A percentile compares a stretch with the other conserved stretches of the same genome.
Evolutionary conservation across 2,797 vertebrate genomes (phyloP).

Genomic region (Siniperca obscura): DNA sequence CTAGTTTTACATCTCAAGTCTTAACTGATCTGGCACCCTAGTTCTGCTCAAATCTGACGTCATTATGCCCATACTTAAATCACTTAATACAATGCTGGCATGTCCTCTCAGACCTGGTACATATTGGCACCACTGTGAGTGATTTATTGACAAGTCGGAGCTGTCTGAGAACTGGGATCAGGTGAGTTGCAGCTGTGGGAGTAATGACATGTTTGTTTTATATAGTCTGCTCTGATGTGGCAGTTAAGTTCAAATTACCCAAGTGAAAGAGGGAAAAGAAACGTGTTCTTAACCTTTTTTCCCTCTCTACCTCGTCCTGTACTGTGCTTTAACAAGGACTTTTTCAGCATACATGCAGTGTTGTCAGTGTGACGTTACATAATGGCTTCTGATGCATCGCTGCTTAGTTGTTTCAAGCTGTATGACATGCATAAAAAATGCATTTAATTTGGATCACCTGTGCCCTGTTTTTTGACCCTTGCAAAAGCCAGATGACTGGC

Average conservation of each 20-base stretch:
- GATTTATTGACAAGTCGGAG: slow-evolving; percentile 65
- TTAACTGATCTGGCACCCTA: background rate
- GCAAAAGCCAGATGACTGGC: slow-evolving; percentile 22
- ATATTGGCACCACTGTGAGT: slow-evolving; percentile 53
- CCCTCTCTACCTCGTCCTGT: slow-evolving; percentile 30
- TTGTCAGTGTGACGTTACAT: slow-evolving; percentile 42
- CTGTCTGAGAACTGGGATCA: slow-evolving; percentile 65
- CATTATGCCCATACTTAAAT: slow-evolving; percentile 19
- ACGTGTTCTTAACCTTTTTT: slow-evolving; percentile 27
- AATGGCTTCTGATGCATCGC: slow-evolving; percentile 44
- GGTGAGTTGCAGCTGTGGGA: slow-evolving; percentile 78
- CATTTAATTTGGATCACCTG: slow-evolving; percentile 41
- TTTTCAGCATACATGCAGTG: slow-evolving; percentile 32
- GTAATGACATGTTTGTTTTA: slow-evolving; percentile 83
- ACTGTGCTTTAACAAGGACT: slow-evolving; percentile 27
- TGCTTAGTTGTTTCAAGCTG: slow-evolving; percentile 31
- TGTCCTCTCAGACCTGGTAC: slow-evolving; percentile 23
- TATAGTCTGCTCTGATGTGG: slow-evolving; percentile 81
- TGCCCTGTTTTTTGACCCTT: slow-evolving; percentile 48
- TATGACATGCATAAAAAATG: slow-evolving; percentile 31
- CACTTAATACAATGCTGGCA: slow-evolving; percentile 2
- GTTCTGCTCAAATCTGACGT: slow-evolving; percentile 4
- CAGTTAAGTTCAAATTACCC: slow-evolving; percentile 82
- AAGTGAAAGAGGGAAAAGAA: slow-evolving; percentile 64
- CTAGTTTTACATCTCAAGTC: background rate